Percentiles rank a stretch among this genome's conserved stretches.
phyloP scores from a whole-genome alignment of 1,140 invertebrate species.

The Drosophila pseudoobscura region DNA sequence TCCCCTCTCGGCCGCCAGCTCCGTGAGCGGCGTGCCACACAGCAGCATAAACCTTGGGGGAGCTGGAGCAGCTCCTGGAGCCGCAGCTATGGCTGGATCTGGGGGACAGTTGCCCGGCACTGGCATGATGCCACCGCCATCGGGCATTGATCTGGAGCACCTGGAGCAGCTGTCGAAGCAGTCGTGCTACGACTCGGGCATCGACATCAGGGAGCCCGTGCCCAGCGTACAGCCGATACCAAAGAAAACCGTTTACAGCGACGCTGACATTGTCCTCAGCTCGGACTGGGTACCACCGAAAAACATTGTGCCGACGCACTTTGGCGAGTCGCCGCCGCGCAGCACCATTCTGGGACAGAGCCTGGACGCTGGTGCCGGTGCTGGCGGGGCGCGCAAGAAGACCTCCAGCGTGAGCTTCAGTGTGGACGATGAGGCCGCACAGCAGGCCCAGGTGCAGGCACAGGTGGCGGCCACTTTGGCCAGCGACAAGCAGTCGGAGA shows the following conservation, averaged over 20 bases:
- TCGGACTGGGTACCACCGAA: slow-evolving; percentile 93
- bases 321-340: slow-evolving; percentile 84
- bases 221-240: slow-evolving; percentile 84
- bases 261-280: slow-evolving; percentile 92
- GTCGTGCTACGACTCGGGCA: slow-evolving; percentile 94
- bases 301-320: slow-evolving; percentile 87
- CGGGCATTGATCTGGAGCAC: slow-evolving; percentile 73
- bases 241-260: slow-evolving; percentile 88
- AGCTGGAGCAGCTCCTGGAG: slow-evolving; percentile 10
- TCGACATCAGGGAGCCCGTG: slow-evolving; percentile 91
- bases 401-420: slow-evolving; percentile 90
- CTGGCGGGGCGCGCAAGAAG: slow-evolving; percentile 86
- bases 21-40: slow-evolving; percentile 50
- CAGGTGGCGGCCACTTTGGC: slow-evolving; percentile 83
- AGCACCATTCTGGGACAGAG: slow-evolving; percentile 72
- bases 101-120: too few species aligned
- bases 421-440: slow-evolving; percentile 85
- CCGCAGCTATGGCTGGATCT: not conserved
- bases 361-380: slow-evolving; percentile 60
- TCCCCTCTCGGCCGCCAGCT: slow-evolving; percentile 71
- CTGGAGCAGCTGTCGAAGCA: slow-evolving; percentile 85
- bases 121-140: slow-evolving; percentile 32
- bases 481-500: slow-evolving; percentile 83
- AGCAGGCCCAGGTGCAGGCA: slow-evolving; percentile 63
- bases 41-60: not conserved